Conservation (phyloP, 92 coral and sea anemone genomes). For the Epizoanthus rinbou region DNA sequence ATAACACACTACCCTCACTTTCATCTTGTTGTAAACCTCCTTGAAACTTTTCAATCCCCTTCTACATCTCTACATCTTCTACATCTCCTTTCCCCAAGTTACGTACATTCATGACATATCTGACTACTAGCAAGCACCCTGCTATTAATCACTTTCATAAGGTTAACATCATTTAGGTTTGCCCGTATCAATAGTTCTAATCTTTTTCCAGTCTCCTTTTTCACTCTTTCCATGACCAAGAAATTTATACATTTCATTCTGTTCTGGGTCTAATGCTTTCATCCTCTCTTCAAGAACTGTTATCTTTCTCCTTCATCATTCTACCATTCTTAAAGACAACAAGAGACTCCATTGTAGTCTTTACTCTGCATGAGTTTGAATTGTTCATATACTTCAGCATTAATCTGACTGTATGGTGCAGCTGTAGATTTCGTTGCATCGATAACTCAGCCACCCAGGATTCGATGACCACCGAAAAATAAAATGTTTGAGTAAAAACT, state of each 20-base stretch:
- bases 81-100: slow-evolving; percentile 22
- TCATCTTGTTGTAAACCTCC: slow-evolving; percentile 6
- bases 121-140: slow-evolving; percentile 22
- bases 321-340: slow-evolving; percentile 22
- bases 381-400: background rate
- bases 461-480: slow-evolving; percentile 16
- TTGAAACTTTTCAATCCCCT: slow-evolving; percentile 37
- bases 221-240: slow-evolving; percentile 34
- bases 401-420: slow-evolving; percentile 16
- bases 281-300: slow-evolving; percentile 36
- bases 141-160: background rate
- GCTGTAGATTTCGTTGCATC: slow-evolving; percentile 17
- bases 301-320: slow-evolving; percentile 40
- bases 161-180: slow-evolving; percentile 14
- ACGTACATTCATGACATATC: slow-evolving; percentile 31
- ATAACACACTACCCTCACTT: slow-evolving; percentile 16
- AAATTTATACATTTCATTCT: slow-evolving; percentile 41
- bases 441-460: slow-evolving; percentile 18
- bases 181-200: slow-evolving; percentile 5
- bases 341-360: slow-evolving; percentile 17
- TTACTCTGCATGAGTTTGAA: slow-evolving; percentile 16
- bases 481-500: slow-evolving; percentile 13
- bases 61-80: slow-evolving; percentile 12
- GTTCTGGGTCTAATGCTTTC: slow-evolving; percentile 38
- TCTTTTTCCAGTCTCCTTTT: slow-evolving; percentile 18